Evolutionary conservation across 2,797 vertebrate genomes (phyloP).

Genomic region (Podargus strigoides): DNA sequence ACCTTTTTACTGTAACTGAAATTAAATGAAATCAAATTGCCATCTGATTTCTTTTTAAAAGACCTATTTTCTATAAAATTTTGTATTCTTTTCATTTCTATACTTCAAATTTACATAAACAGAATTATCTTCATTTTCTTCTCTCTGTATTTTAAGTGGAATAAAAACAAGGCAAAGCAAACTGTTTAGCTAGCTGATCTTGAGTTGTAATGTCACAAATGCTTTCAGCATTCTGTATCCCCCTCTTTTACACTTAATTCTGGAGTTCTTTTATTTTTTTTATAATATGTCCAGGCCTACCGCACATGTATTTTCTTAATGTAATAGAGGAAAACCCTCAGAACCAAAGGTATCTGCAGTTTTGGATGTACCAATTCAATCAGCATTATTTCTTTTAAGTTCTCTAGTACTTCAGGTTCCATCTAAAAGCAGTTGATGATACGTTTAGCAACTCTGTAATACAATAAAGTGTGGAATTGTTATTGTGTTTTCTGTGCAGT

Average conservation of each 20-base stretch:
- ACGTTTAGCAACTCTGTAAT: neutral
- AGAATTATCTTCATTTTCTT: neutral
- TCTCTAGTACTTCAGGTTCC: neutral
- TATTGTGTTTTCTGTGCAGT: neutral
- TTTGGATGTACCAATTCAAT: neutral
- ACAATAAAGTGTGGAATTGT: neutral
- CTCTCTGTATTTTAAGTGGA: neutral
- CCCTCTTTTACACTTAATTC: neutral
- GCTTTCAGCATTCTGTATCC: neutral
- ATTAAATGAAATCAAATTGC: neutral
- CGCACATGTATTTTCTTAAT: neutral
- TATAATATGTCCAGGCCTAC: neutral
- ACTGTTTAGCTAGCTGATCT: neutral
- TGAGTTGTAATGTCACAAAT: neutral
- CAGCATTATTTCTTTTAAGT: neutral
- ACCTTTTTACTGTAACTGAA: neutral
- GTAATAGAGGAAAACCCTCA: neutral
- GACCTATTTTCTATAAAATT: neutral
- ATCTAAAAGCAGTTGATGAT: neutral
- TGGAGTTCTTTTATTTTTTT: neutral
- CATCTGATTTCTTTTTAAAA: neutral
- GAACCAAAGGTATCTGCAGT: neutral
- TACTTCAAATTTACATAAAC: neutral
- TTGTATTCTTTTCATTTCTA: neutral
- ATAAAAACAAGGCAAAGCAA: neutral